These are phyloP conservation scores for Drosophila cracens DNA, from an alignment of 2,888 invertebrate species.

Conservation along the genomic window DNA sequence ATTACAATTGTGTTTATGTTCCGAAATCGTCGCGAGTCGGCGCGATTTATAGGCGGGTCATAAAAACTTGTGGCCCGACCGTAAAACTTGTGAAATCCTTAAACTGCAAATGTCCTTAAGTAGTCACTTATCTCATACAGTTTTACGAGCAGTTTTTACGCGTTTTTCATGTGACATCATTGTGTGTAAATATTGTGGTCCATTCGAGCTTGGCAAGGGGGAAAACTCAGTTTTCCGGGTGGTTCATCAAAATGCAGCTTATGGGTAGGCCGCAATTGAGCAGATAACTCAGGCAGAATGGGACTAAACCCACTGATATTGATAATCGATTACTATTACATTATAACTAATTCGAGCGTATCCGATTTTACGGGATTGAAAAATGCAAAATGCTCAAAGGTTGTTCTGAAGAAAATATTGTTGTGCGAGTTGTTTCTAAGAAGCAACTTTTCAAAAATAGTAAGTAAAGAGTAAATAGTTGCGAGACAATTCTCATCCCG, in stretches of 20 bases:
- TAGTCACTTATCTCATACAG: conserved; percentile 10
- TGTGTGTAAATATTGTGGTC: conserved; percentile 48
- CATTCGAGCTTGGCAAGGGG: conserved; percentile 1
- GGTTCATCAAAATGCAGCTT: not conserved
- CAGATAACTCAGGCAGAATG: not conserved
- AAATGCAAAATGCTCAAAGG: not conserved
- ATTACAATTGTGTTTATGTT: conserved; percentile 26
- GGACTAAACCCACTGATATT: not conserved
- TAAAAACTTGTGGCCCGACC: conserved; percentile 41
- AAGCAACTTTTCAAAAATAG: too few species aligned
- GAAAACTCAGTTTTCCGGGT: not conserved
- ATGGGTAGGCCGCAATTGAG: too few species aligned
- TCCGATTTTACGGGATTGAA: not conserved
- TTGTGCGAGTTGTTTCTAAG: too few species aligned
- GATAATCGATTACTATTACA: not conserved
- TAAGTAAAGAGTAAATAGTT: too few species aligned
- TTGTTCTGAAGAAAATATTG: not conserved
- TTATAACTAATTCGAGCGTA: not conserved
- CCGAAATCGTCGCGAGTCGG: conserved; percentile 11
- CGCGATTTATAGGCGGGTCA: conserved; percentile 40
- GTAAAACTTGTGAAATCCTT: conserved; percentile 39
- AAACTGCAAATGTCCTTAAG: conserved; percentile 16
- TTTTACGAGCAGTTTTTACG: conserved; percentile 48
- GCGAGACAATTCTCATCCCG: not conserved
- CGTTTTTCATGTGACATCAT: conserved; percentile 28